phyloP scores from a whole-genome alignment of 2,888 invertebrate genomes.

The Chaetoderma sp. region DNA sequence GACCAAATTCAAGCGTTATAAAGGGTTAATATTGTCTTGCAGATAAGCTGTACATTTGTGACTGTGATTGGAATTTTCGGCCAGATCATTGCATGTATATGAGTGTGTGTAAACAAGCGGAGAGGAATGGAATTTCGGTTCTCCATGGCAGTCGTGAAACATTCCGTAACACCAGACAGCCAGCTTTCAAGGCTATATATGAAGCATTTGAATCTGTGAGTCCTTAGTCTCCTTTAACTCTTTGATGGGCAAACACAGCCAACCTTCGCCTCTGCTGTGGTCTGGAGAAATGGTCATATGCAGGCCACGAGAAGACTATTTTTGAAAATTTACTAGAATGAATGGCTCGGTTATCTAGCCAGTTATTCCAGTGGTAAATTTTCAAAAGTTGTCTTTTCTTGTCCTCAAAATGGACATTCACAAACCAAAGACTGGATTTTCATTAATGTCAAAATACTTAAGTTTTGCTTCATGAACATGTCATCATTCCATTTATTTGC shows the following conservation, averaged over 20 bases:
- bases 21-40: conserved; percentile 54
- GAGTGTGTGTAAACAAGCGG: conserved; percentile 83
- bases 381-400: too few species aligned
- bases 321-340: too few species aligned
- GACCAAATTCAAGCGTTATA: too few species aligned
- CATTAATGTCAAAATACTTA: too few species aligned
- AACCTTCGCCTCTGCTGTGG: too few species aligned
- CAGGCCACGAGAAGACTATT: too few species aligned
- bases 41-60: conserved; percentile 83
- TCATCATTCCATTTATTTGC: background rate
- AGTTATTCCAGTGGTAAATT: too few species aligned
- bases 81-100: conserved; percentile 97
- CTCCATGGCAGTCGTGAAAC: conserved; percentile 90
- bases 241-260: background rate
- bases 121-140: conserved; percentile 81
- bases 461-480: background rate
- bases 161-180: conserved; percentile 88
- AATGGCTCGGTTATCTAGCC: too few species aligned
- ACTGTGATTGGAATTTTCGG: conserved; percentile 91
- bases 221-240: conserved; percentile 60
- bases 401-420: too few species aligned
- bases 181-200: conserved; percentile 83
- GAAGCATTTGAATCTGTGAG: conserved; percentile 70
- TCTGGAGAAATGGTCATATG: too few species aligned
- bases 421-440: background rate